phyloP scores from a whole-genome alignment of 2,797 vertebrate genomes.

The Alosa sapidissima region DNA sequence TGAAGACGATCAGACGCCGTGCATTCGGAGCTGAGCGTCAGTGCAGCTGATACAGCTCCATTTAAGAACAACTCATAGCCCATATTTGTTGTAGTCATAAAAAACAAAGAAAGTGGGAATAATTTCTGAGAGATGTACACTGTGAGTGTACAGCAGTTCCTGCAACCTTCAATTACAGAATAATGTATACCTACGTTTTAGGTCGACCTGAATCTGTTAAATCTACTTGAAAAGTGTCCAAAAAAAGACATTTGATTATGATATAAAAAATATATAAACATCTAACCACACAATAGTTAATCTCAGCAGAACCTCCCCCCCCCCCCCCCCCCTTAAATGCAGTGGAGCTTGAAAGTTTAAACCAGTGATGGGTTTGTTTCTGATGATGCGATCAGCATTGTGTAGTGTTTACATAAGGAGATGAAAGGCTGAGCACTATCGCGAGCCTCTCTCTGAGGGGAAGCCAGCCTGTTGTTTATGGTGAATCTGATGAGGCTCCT shows the following conservation, averaged over 20 bases:
- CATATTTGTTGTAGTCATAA: neutral
- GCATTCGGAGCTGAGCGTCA: neutral
- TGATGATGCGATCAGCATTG: constrained; percentile 22
- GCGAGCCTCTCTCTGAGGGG: neutral
- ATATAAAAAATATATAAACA: neutral
- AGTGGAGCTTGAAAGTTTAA: constrained; percentile 11
- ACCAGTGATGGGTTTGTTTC: constrained; percentile 1
- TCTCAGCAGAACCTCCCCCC: neutral
- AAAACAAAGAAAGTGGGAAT: neutral
- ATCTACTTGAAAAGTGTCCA: neutral
- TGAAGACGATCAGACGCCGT: neutral
- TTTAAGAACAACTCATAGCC: neutral
- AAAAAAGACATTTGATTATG: neutral
- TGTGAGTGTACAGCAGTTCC: neutral
- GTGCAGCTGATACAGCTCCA: neutral
- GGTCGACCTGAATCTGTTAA: neutral
- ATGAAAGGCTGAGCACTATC: neutral
- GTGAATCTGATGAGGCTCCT: neutral
- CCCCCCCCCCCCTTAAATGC: neutral
- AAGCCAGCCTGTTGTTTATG: constrained; percentile 9
- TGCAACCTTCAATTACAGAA: neutral
- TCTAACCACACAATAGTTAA: neutral
- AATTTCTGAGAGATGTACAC: neutral
- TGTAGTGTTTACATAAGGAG: neutral
- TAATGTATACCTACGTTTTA: neutral